Conservation (phyloP, 2,113 vertebrate genomes). For the Oryzias javanicus region DNA sequence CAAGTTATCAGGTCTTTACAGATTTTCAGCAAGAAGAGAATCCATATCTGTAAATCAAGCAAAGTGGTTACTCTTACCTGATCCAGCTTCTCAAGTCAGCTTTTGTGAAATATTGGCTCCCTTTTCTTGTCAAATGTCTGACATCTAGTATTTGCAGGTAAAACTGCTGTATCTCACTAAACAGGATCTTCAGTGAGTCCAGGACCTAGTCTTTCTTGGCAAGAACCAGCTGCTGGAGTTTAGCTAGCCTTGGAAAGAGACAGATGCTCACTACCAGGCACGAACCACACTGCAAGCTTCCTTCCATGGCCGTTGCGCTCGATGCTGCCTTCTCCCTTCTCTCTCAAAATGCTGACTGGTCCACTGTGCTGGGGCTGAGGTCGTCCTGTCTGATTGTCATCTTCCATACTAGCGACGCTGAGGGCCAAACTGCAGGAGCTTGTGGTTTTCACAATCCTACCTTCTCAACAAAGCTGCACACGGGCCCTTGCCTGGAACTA, state of each 20-base stretch:
- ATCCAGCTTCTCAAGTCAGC: constrained; percentile 82
- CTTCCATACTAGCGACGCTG: constrained; percentile 87
- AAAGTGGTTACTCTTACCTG: constrained; percentile 94
- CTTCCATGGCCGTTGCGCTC: constrained; percentile 86
- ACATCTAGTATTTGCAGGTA: constrained; percentile 86
- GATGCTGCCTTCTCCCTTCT: constrained; percentile 91
- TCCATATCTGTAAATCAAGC: constrained; percentile 97
- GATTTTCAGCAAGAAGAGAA: constrained; percentile 89
- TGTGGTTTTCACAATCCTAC: constrained; percentile 61
- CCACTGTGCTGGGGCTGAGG: constrained; percentile 91
- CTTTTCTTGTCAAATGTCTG: constrained; percentile 90
- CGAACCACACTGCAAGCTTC: constrained; percentile 88
- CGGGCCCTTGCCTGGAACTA: constrained; percentile 52
- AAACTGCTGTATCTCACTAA: constrained; percentile 90
- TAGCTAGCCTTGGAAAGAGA: constrained; percentile 88
- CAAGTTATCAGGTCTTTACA: constrained; percentile 88
- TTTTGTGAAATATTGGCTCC: constrained; percentile 92
- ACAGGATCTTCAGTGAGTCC: constrained; percentile 87
- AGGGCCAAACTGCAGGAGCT: constrained; percentile 81
- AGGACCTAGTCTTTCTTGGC: constrained; percentile 96
- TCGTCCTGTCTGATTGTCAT: constrained; percentile 91
- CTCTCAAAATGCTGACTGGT: constrained; percentile 93
- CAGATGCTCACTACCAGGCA: constrained; percentile 89
- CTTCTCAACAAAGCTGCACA: constrained; percentile 42
- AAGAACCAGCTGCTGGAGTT: constrained; percentile 87